Evolutionary conservation across 1,140 invertebrate genomes (phyloP).

Genomic region (Popillia japonica): DNA sequence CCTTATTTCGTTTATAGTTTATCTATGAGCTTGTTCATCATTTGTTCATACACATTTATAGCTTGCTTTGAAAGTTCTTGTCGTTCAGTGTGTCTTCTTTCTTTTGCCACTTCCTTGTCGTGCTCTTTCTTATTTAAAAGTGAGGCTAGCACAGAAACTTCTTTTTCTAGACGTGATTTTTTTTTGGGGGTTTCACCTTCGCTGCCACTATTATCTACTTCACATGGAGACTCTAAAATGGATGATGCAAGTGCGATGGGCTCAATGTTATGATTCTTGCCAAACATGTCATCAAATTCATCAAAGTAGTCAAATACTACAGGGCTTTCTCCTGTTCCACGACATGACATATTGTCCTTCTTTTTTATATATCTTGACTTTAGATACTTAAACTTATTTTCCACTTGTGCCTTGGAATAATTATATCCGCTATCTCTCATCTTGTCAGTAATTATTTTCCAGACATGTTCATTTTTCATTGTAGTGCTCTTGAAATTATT

Average conservation of each 20-base stretch:
- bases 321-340: slow-evolving; percentile 27
- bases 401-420: background rate
- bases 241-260: slow-evolving; percentile 39
- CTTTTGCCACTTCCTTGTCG: slow-evolving; percentile 13
- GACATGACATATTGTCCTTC: slow-evolving; percentile 25
- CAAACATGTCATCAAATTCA: slow-evolving; percentile 43
- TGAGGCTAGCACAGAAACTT: slow-evolving; percentile 2
- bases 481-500: background rate
- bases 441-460: slow-evolving; percentile 4
- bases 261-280: slow-evolving; percentile 37
- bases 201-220: slow-evolving; percentile 13
- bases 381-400: slow-evolving; percentile 39
- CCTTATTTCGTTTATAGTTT: too few relatives aligned
- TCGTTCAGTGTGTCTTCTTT: slow-evolving; percentile 15
- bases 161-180: background rate
- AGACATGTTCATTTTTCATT: slow-evolving; percentile 12
- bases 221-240: background rate
- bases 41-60: slow-evolving; percentile 19
- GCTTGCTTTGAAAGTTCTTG: background rate
- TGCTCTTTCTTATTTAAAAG: slow-evolving; percentile 5
- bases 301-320: slow-evolving; percentile 39
- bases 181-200: background rate
- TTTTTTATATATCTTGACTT: slow-evolving; percentile 37
- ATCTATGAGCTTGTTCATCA: too few relatives aligned
- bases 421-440: background rate